These are phyloP conservation scores for Linepithema humile DNA, from an alignment of 1,140 invertebrate genomes.

Conservation along the genomic window DNA sequence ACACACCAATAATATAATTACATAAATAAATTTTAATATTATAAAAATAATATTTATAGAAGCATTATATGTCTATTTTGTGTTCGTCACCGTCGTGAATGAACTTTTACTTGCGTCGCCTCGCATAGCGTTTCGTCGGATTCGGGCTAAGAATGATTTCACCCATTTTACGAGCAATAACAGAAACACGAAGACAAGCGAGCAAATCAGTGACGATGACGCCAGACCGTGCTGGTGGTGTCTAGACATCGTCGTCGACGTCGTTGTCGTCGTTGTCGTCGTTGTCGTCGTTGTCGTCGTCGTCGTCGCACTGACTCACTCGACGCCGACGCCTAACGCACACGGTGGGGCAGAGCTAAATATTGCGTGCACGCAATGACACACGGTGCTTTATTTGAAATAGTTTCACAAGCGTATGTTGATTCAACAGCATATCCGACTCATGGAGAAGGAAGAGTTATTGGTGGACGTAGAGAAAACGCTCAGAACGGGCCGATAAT, in stretches of 20 bases:
- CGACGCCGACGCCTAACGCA: slow-evolving; percentile 66
- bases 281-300: slow-evolving; percentile 70
- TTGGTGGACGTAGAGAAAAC: slow-evolving; percentile 21
- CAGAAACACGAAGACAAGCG: slow-evolving; percentile 55
- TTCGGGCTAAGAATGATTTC: slow-evolving; percentile 67
- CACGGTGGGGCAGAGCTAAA: slow-evolving; percentile 73
- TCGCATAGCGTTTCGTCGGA: slow-evolving; percentile 35
- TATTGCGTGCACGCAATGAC: slow-evolving; percentile 81
- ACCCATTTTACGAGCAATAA: slow-evolving; percentile 62
- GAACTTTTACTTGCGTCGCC: neutral
- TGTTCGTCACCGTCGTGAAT: slow-evolving; percentile 24
- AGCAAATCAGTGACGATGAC: slow-evolving; percentile 76
- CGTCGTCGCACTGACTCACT: slow-evolving; percentile 80
- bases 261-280: slow-evolving; percentile 67
- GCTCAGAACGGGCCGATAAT: slow-evolving; percentile 33
- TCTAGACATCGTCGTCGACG: slow-evolving; percentile 76
- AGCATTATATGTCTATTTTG: neutral
- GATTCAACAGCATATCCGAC: slow-evolving; percentile 66
- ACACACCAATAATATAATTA: neutral
- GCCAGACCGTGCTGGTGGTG: slow-evolving; percentile 68
- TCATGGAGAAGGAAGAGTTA: slow-evolving; percentile 44
- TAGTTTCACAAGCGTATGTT: slow-evolving; percentile 73
- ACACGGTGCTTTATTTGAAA: slow-evolving; percentile 77
- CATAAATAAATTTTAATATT: neutral
- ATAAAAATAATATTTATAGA: neutral